A percentile compares a stretch with the other conserved stretches of the same genome.
phyloP scores from a whole-genome alignment of 2,113 vertebrate species.

The Nothobranchius furzeri region DNA sequence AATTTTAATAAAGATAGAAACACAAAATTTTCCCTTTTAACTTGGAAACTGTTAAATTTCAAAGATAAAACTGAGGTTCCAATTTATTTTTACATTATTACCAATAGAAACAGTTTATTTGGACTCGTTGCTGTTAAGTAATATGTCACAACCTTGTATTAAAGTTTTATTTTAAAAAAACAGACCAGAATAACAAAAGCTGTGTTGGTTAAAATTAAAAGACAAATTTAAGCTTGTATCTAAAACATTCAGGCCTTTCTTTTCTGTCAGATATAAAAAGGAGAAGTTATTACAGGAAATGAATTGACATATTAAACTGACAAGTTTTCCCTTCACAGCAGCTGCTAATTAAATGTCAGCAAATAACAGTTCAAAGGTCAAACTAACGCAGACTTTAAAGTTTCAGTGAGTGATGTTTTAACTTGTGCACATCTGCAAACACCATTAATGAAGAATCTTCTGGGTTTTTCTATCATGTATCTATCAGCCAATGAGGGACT shows the following conservation, averaged over 20 bases:
- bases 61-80: not conserved
- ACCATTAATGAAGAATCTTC: not conserved
- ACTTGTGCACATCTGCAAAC: too few species aligned
- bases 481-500: not conserved
- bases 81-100: not conserved
- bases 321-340: constrained; percentile 1
- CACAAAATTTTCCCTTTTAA: not conserved
- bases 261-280: constrained; percentile 13
- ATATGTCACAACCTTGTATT: too few species aligned
- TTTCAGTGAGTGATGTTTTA: too few species aligned
- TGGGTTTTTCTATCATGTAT: not conserved
- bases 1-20: not conserved
- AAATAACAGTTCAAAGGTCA: constrained; percentile 41
- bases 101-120: too few species aligned
- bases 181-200: not conserved
- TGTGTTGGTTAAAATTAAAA: not conserved
- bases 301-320: constrained; percentile 13
- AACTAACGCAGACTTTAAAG: constrained; percentile 17
- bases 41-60: not conserved
- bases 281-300: constrained; percentile 10
- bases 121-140: too few species aligned
- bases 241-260: constrained; percentile 5
- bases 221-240: not conserved
- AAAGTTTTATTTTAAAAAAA: too few species aligned
- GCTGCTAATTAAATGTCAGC: constrained; percentile 40